Percentiles rank a stretch among this genome's conserved stretches.
Evolutionary conservation across 2,888 invertebrate species (phyloP).

Genomic region (Euspilapteryx auroguttella): DNA sequence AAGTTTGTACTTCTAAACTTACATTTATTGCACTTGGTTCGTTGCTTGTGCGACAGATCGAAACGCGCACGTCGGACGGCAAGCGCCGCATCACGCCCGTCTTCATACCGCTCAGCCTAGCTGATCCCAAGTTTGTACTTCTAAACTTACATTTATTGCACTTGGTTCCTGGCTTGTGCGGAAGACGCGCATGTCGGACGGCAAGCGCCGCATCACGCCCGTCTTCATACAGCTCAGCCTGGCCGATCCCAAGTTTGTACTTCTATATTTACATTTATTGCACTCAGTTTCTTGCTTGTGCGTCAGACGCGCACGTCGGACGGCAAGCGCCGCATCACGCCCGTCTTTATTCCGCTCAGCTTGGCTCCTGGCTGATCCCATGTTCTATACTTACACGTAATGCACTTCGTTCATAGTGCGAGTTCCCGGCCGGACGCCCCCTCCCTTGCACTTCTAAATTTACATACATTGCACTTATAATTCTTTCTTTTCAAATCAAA

Average conservation of each 20-base stretch:
- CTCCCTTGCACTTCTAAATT: no score
- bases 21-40: no score
- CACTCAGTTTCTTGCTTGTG: no score
- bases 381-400: no score
- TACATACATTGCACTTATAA: no score
- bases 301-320: conserved; percentile 93
- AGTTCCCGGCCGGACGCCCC: conserved; percentile 68
- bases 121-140: conserved; percentile 67
- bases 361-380: conserved; percentile 67
- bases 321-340: conserved; percentile 94
- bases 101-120: conserved; percentile 76
- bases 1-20: no score
- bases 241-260: conserved; percentile 66
- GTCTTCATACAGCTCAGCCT: conserved; percentile 83
- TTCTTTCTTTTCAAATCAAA: no score
- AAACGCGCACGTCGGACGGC: conserved; percentile 92
- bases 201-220: conserved; percentile 93
- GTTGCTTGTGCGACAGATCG: conserved; percentile 96
- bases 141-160: no score
- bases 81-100: conserved; percentile 95
- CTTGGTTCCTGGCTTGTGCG: no score
- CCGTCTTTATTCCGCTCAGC: conserved; percentile 84
- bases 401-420: no score
- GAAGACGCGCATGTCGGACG: conserved; percentile 92
- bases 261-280: no score